These are phyloP conservation scores for Calidris pygmaea DNA, from an alignment of 2,113 vertebrate species.

Conservation along the genomic window DNA sequence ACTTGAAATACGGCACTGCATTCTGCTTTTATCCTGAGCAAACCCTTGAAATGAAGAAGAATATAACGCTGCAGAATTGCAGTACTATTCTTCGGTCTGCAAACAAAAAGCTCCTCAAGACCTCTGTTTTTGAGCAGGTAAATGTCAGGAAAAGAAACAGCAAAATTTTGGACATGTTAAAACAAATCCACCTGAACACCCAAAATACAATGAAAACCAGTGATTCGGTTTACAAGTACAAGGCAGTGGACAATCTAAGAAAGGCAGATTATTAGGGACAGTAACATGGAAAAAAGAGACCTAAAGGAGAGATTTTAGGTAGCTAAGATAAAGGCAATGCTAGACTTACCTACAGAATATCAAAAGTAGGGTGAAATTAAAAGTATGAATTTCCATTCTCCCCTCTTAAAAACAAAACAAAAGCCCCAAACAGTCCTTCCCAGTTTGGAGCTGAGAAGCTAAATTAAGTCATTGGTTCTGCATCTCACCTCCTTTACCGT, in stretches of 20 bases:
- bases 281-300: not conserved
- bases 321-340: not conserved
- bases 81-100: not conserved
- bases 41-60: not conserved
- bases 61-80: not conserved
- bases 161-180: not conserved
- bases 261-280: not conserved
- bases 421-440: not conserved
- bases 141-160: not conserved
- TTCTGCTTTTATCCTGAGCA: not conserved
- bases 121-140: not conserved
- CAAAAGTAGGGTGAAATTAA: not conserved
- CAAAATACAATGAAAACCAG: not conserved
- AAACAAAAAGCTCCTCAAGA: not conserved
- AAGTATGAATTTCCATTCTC: not conserved
- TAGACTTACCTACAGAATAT: not conserved
- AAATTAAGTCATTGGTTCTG: not conserved
- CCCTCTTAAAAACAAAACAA: not conserved
- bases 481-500: not conserved
- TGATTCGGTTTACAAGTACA: not conserved
- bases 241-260: not conserved
- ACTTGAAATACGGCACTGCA: not conserved
- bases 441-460: not conserved
- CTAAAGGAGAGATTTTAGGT: not conserved
- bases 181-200: not conserved